Base-by-base conservation (phyloP, 2,797 vertebrate genomes). In the Pteronotus mesoamericanus region DNA sequence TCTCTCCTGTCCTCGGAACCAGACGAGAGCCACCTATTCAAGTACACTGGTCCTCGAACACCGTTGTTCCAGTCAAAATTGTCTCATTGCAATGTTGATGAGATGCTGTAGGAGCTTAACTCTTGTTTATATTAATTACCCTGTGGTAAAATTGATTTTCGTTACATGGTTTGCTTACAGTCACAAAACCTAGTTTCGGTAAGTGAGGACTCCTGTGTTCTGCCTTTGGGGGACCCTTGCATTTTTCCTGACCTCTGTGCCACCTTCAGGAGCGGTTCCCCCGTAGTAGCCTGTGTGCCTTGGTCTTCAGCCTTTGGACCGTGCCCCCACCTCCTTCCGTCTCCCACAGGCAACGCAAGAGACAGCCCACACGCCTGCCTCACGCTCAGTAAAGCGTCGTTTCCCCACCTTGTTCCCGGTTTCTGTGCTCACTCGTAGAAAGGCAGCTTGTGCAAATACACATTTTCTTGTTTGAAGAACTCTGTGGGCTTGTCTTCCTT, bases 401-500 rank as follows among this genome's bases (percentile, higher is more conserved):
- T 98, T 97, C 98, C 98, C 98, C 98, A 93, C 98, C 97, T 98
- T 96, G 82, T 98, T 98, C 95, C 98, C 93, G 95, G 96, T 98
- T 96, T 74, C 39, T 97, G 98, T 98, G 98, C 98, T 99, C 98
- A 98, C 99, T 99, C 97, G 98, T 96, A 94, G 83, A 98, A 97
- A 97, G 97, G 97, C 94, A 98, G 96, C 90, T 98, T 98, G 98
- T 98, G 99, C 98, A 98, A 98, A 98, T 98, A 98, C 95, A 97
- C 98, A 98, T 99, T 98, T 98, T 98, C 98, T 98, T 98, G n/a
- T 86, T 98, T 98, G 98, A 95, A 88, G 96, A 98, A 97, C 95
- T 95, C 95, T 15, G 88, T 90, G 94, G 75, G 95, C 97, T 97
- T 97, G 95, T 96, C 98, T 98, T 96, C 95, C 96, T 93, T 98